phyloP scores from a whole-genome alignment of 2,797 vertebrate species.

The Mareca penelope region DNA sequence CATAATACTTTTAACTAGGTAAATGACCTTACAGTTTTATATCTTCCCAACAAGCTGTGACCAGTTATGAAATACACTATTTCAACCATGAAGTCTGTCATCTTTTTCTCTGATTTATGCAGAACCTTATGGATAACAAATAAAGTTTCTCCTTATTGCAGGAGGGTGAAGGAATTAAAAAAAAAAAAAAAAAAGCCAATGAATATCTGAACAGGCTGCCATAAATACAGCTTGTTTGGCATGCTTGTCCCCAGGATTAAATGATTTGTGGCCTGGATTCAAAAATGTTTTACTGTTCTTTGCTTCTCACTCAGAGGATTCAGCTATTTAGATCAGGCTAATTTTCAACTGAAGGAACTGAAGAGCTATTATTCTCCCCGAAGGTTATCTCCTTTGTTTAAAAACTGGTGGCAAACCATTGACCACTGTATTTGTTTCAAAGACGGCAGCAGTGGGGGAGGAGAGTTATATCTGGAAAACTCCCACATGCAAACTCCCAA shows the following conservation, averaged over 20 bases:
- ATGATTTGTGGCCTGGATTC: slow-evolving; percentile 49
- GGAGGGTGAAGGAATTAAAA: background rate
- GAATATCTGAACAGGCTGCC: slow-evolving; percentile 1
- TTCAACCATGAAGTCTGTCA: background rate
- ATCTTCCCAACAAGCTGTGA: background rate
- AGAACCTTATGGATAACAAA: background rate
- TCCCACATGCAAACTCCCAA: background rate
- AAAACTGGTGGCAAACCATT: slow-evolving; percentile 49
- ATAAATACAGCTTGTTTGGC: slow-evolving; percentile 1
- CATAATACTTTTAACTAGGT: background rate
- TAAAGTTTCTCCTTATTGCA: background rate
- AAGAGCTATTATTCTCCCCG: slow-evolving; percentile 22
- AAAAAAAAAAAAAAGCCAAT: background rate
- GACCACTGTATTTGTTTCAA: background rate
- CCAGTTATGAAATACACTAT: background rate
- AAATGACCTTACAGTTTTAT: slow-evolving; percentile 11
- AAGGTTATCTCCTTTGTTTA: slow-evolving; percentile 40
- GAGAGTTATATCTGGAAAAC: background rate
- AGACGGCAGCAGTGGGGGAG: background rate
- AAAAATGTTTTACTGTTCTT: slow-evolving; percentile 41
- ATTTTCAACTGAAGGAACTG: slow-evolving; percentile 57
- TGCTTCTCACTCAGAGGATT: slow-evolving; percentile 11
- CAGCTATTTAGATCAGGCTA: slow-evolving; percentile 50
- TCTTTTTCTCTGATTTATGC: background rate
- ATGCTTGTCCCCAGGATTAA: background rate